Conservation (phyloP, 2,113 vertebrate species). For the Alethe castanea region DNA sequence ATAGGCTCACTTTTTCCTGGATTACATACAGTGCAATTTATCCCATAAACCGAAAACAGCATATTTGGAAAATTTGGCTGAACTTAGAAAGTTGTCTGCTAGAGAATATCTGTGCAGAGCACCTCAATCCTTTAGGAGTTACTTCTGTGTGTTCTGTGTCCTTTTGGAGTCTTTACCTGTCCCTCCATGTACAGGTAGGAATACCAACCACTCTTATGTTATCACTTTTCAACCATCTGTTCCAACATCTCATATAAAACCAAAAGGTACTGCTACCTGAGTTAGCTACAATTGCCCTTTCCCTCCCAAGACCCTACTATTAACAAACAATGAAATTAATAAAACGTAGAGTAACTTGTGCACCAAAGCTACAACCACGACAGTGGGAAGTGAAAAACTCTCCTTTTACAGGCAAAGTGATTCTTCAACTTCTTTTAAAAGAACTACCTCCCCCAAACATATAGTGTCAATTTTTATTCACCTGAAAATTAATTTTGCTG, state of each 20-base stretch:
- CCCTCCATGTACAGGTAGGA: not conserved
- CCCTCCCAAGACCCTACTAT: not conserved
- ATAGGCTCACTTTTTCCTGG: not conserved
- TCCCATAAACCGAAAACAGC: fast-evolving
- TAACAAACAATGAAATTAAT: not conserved
- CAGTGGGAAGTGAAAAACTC: not conserved
- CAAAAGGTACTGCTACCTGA: not conserved
- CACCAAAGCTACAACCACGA: not conserved
- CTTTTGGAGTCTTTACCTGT: too few species aligned
- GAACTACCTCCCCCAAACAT: not conserved
- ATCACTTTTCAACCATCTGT: not conserved
- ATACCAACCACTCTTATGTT: fast-evolving
- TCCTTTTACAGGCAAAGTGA: not conserved
- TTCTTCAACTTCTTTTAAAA: not conserved
- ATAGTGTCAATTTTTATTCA: not conserved
- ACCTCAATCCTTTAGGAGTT: not conserved
- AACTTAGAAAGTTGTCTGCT: not conserved
- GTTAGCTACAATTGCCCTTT: not conserved
- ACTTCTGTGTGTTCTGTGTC: not conserved
- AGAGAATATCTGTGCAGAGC: not conserved
- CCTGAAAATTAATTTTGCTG: not conserved
- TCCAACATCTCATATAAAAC: not conserved
- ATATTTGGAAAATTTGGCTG: not conserved
- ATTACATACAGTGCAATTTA: not conserved
- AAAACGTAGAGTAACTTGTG: not conserved